Base-by-base conservation (phyloP, 2,888 invertebrate genomes). In the Lepidochitona cinerea region DNA sequence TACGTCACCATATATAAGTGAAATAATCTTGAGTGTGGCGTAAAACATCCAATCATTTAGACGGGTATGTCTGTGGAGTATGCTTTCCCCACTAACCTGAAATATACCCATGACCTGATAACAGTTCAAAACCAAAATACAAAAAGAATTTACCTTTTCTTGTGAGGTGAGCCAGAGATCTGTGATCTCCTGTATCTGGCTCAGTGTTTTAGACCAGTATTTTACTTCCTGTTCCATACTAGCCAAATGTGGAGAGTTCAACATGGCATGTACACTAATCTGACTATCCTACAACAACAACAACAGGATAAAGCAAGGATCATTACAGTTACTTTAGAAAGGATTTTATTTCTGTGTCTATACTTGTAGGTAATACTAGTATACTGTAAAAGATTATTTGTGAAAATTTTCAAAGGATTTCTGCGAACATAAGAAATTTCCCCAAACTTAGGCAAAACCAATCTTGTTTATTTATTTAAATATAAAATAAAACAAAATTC, bases 281-380 rank as follows among this genome's bases (percentile, higher is more conserved):
- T 77, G 77, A 66, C 83, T 86, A 78, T 90, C 89, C 89, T 89
- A 79, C n/a, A n/a, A n/a, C n/a, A n/a, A n/a, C n/a, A n/a, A n/a
- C n/a, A n/a, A n/a, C n/a, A n/a, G n/a, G n/a, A n/a, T n/a, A n/a
- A n/a, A n/a, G n/a, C n/a, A n/a, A n/a, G n/a, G n/a, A n/a, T n/a
- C n/a, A n/a, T n/a, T n/a, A n/a, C n/a, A n/a, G n/a, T n/a, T n/a
- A n/a, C n/a, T n/a, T n/a, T n/a, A n/a, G n/a, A n/a, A n/a, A n/a
- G 18, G 41, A 41, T 18, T 9, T 41, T 41, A 12, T 41, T 18
- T 12, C 9, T 41, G 41, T 41, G 18, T 18, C 9, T 41, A 41
- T 41, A 41, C 41, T 12, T 49, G 49, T 49, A 49, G 49, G 49
- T 49, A n/a, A n/a, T n/a, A n/a, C n/a, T n/a, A 41, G 41, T 41